Evolutionary conservation across 2,797 vertebrate genomes (phyloP).

Genomic region (Myotis planiceps): DNA sequence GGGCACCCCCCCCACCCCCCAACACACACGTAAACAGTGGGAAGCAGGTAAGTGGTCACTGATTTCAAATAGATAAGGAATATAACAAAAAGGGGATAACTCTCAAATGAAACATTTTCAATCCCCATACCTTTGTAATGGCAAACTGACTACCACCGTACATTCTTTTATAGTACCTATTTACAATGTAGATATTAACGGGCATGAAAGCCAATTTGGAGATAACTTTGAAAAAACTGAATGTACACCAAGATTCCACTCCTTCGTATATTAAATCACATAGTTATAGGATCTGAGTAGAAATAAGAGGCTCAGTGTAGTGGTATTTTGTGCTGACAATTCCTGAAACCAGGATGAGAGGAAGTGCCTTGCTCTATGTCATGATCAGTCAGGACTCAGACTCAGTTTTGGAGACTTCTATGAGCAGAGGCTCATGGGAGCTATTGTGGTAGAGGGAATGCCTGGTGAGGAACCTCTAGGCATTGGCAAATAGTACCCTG

Average conservation of each 20-base stretch:
- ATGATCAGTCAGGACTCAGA: background rate
- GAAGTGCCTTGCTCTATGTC: background rate
- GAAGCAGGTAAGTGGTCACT: background rate
- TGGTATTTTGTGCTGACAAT: background rate
- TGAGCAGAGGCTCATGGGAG: background rate
- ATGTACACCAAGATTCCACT: background rate
- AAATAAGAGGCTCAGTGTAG: background rate
- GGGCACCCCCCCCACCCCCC: no score
- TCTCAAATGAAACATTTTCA: background rate
- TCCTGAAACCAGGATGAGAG: background rate
- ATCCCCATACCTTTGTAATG: background rate
- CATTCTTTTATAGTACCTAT: background rate
- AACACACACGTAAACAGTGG: fast-evolving
- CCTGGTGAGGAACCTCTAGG: fast-evolving
- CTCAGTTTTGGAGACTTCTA: background rate
- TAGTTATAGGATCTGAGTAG: background rate
- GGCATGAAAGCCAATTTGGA: background rate
- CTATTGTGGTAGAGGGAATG: background rate
- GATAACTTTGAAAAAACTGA: background rate
- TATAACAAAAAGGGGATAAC: background rate
- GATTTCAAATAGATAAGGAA: background rate
- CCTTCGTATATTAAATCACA: background rate
- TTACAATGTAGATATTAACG: background rate
- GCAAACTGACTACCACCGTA: background rate
- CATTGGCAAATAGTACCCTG: fast-evolving